Evolutionary conservation across 2,888 invertebrate genomes (phyloP), one percentile per base, ranked within the genome.

Genomic region (Camponotus fellah): DNA sequence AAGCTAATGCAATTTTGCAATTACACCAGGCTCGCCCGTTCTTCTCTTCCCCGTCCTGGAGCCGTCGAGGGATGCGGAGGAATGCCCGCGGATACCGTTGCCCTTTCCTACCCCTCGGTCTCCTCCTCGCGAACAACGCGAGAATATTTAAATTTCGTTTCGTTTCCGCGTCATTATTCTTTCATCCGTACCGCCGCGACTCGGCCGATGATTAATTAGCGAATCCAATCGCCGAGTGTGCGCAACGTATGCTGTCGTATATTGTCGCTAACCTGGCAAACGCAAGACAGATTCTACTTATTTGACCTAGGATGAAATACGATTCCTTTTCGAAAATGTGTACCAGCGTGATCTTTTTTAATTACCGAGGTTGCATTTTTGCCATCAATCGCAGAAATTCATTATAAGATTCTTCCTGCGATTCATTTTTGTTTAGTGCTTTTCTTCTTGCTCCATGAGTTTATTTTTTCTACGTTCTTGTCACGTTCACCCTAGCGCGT

Each of bases 1-100:
- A 93, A 92, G 93, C 93, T 93, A 93, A 93, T 93, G 93, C 92
- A 93, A 93, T 93, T 93, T 93, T 92, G 92, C 93, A 93, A 93
- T 93, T 93, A 93, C 91, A 90, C 91, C 88, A 91, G 87, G 89
- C 87, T 86, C 89, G 83, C 75, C 83, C 87, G 83, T 83, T 88
- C 87, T 83, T 88, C 87, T 89, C 88, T 86, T 26, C 85, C 26
- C 86, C 81, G 65, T 60, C 72, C 53, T 65, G 64, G 71, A 17
- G 76, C 40, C 40, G 66, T 65, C 76, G 84, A 76, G 82, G 85
- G 88, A 80, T 83, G 86, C 85, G 74, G 90, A 91, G 90, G 89
- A 91, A 91, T 91, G 90, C 82, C 85, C 79, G 85, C 84, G 86
- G 53, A 86, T 88, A 87, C 87, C 86, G 80, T 76, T 83, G 72